phyloP scores from a whole-genome alignment of 1,140 invertebrate genomes.

The Hydropsyche tenuis region DNA sequence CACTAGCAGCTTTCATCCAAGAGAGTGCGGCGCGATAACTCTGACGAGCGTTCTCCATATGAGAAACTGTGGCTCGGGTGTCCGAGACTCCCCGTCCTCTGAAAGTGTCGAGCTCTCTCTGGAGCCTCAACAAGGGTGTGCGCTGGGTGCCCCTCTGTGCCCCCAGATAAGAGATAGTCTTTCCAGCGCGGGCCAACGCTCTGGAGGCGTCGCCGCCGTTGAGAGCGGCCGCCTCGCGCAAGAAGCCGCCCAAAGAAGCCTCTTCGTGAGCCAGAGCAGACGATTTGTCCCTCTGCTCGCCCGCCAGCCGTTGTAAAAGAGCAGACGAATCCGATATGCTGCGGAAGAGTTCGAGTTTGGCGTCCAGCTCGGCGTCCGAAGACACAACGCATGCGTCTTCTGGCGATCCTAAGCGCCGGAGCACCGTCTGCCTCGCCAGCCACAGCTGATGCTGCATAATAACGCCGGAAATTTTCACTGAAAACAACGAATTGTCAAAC shows the following conservation, averaged over 20 bases:
- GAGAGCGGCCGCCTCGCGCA: slow-evolving; percentile 94
- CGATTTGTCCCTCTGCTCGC: slow-evolving; percentile 92
- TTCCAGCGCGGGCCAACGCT: slow-evolving; percentile 93
- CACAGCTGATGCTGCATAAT: slow-evolving; percentile 96
- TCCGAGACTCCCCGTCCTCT: slow-evolving; percentile 92
- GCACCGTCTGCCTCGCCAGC: slow-evolving; percentile 96
- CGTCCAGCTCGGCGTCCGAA: slow-evolving; percentile 95
- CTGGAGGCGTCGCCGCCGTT: slow-evolving; percentile 82
- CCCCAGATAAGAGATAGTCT: slow-evolving; percentile 92
- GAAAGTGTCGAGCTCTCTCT: slow-evolving; percentile 98
- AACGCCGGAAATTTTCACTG: too few species aligned
- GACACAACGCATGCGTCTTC: slow-evolving; percentile 97
- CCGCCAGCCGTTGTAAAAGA: slow-evolving; percentile 88
- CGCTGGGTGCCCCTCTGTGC: slow-evolving; percentile 90
- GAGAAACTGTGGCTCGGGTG: slow-evolving; percentile 85
- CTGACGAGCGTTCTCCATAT: slow-evolving; percentile 95
- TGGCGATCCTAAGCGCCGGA: slow-evolving; percentile 94
- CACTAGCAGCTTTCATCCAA: slow-evolving; percentile 99
- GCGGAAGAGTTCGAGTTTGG: slow-evolving; percentile 95
- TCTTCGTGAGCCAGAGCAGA: slow-evolving; percentile 96
- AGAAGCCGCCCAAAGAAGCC: slow-evolving; percentile 91
- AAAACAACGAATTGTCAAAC: background rate
- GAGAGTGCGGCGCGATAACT: slow-evolving; percentile 94
- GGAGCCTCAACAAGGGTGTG: slow-evolving; percentile 85
- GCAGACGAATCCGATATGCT: slow-evolving; percentile 93